These are phyloP conservation scores for Leptinotarsa texana DNA, from an alignment of 1,140 invertebrate species.

Conservation along the genomic window DNA sequence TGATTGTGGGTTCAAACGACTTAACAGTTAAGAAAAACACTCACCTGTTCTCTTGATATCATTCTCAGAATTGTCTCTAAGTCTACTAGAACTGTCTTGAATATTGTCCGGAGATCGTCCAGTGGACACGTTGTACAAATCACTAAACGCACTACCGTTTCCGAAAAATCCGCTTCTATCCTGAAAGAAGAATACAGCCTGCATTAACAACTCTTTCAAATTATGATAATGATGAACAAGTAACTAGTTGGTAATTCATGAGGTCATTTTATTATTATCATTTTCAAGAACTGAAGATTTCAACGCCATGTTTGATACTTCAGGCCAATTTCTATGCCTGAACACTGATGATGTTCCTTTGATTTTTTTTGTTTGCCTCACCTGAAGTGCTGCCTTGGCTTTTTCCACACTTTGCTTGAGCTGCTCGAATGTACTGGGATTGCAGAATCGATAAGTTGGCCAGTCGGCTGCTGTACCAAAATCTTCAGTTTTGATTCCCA, in stretches of 20 bases:
- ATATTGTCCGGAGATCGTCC: conserved; percentile 44
- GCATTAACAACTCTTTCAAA: too few relatives aligned
- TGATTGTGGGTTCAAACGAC: too few relatives aligned
- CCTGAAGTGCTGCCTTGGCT: conserved; percentile 80
- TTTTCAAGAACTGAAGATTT: too few relatives aligned
- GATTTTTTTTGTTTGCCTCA: conserved; percentile 24
- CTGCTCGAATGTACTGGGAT: conserved; percentile 82
- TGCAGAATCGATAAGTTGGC: conserved; percentile 72
- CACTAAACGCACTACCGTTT: conserved; percentile 62
- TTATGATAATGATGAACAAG: too few relatives aligned
- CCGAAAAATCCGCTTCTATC: conserved; percentile 56
- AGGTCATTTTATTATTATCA: too few relatives aligned
- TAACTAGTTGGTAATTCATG: neutral
- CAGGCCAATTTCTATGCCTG: too few relatives aligned
- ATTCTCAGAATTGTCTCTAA: conserved; percentile 40
- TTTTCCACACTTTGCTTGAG: conserved; percentile 87
- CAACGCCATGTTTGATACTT: too few relatives aligned
- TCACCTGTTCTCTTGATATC: conserved; percentile 48
- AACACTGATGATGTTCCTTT: too few relatives aligned
- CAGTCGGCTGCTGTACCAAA: conserved; percentile 66
- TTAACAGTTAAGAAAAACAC: too few relatives aligned
- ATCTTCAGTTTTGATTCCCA: conserved; percentile 64
- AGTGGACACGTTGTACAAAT: conserved; percentile 60
- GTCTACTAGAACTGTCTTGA: conserved; percentile 43
- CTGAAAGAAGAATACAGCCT: conserved; percentile 37